Percentiles rank a stretch among this genome's conserved stretches.
Conservation (phyloP, 2,888 invertebrate genomes). For the Holacanthella duospinosa region DNA sequence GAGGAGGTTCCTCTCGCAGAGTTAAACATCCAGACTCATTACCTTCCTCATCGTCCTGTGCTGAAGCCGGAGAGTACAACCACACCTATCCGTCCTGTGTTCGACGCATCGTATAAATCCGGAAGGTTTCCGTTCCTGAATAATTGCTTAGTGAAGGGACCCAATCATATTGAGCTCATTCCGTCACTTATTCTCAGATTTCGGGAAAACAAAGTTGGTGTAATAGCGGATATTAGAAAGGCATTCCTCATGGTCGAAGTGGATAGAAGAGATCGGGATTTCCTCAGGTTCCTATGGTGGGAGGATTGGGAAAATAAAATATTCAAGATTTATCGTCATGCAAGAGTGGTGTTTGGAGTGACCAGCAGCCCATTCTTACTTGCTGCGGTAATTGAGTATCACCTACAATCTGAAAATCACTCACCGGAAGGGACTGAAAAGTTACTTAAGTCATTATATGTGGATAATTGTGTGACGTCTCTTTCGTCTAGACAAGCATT, state of each 20-base stretch:
- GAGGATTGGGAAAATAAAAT: background rate
- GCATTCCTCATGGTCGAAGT: slow-evolving; percentile 18
- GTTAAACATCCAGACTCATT: slow-evolving; percentile 8
- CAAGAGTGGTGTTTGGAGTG: slow-evolving; percentile 16
- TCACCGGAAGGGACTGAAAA: background rate
- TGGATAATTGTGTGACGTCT: slow-evolving; percentile 14
- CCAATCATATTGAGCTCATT: slow-evolving; percentile 21
- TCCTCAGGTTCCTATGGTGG: slow-evolving; percentile 21
- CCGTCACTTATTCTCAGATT: slow-evolving; percentile 19
- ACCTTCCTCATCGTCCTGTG: slow-evolving; percentile 32
- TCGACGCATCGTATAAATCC: slow-evolving; percentile 29
- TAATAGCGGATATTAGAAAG: slow-evolving; percentile 19
- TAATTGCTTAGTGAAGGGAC: slow-evolving; percentile 26
- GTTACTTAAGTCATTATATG: slow-evolving; percentile 12
- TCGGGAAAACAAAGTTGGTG: slow-evolving; percentile 16
- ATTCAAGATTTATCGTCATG: slow-evolving; percentile 7
- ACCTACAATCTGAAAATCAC: background rate
- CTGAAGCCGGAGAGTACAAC: slow-evolving; percentile 26
- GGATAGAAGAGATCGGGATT: slow-evolving; percentile 9
- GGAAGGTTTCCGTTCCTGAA: slow-evolving; percentile 21
- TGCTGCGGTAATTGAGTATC: slow-evolving; percentile 12
- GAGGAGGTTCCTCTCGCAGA: background rate
- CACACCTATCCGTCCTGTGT: slow-evolving; percentile 34
- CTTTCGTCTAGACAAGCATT: background rate
- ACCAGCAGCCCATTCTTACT: slow-evolving; percentile 15